Base-by-base conservation (phyloP, 2,888 invertebrate genomes). In the Polydrusus tereticollis region DNA sequence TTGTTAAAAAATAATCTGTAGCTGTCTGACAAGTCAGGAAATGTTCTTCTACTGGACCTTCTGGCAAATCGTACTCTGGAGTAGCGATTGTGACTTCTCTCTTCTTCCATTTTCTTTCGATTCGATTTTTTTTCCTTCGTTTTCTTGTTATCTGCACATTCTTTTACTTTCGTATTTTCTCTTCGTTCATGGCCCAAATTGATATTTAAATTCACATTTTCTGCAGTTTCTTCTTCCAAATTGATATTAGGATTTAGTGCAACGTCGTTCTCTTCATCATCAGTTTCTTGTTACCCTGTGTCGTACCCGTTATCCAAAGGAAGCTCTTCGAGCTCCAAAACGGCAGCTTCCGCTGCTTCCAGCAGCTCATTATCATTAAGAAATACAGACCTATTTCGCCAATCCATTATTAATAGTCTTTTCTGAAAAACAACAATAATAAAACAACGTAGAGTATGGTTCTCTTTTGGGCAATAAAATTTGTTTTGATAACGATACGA, bases 1-100 rank as follows among this genome's bases (percentile, higher is more conserved):
- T 29, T n/a, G 43, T 45, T 14, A 63, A 20, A 63, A 63, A 63
- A 26, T 45, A 47, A 47, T 20, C 47, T 2, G 63, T 63, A 29
- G n/a, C 21, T 45, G 45, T 45, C 16, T 45, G n/a, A 14, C 47
- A 63, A 14, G 33, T 36, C 8, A 58, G n/a, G 16, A 58, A 58
- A 18, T 58, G 18, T 21, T 36, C 36, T 36, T 36, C 36, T 36
- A 36, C 36, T 7, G 58, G 58, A 36, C 58, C 58, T 58, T 58
- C 58, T 21, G 58, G 21, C 16, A 58, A 33, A 29, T 36, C 12
- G 23, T 36, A 58, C 14, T 58, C 58, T 12, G 58, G 29, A 7
- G 36, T 58, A 18, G 7, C 10, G 14, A n/a, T 36, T 4, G n/a
- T 36, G 16, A 36, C 21, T 14, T 14, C 23, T 14, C 14, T 16